phyloP scores from a whole-genome alignment of 2,113 vertebrate genomes.

The Oryzias celebensis region DNA sequence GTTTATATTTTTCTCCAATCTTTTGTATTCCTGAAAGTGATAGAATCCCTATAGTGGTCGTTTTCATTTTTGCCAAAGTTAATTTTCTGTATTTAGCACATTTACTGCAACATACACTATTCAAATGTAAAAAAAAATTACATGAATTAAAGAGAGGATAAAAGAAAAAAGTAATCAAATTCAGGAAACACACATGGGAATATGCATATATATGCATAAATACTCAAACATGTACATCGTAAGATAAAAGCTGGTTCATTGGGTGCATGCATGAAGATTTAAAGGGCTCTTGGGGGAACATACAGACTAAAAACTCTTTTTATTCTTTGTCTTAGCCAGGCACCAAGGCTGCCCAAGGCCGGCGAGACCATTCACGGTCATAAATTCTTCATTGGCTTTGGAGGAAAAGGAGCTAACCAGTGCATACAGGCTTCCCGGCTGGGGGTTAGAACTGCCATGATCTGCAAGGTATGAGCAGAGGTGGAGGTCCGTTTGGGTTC shows the following conservation, averaged over 20 bases:
- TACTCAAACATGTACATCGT: neutral
- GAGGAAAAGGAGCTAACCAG: conserved; percentile 98
- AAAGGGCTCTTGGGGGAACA: conserved; percentile 3
- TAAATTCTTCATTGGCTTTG: conserved; percentile 94
- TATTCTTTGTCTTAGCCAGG: conserved; percentile 78
- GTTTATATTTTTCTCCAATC: too few species aligned
- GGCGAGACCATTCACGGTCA: conserved; percentile 95
- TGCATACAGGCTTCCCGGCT: conserved; percentile 93
- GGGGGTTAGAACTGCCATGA: conserved; percentile 87
- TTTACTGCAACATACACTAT: too few species aligned
- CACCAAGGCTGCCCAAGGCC: conserved; percentile 86
- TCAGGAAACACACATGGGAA: neutral
- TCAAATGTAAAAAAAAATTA: neutral
- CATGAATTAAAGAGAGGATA: neutral
- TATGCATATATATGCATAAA: neutral
- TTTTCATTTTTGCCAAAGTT: too few species aligned
- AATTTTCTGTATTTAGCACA: too few species aligned
- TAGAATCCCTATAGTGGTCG: too few species aligned
- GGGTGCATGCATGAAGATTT: too few species aligned
- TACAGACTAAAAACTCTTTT: neutral
- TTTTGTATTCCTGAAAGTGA: too few species aligned
- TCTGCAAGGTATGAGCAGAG: conserved; percentile 88
- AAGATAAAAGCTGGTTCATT: too few species aligned
- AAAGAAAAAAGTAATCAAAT: neutral
- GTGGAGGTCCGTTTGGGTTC: neutral